phyloP scores from a whole-genome alignment of 2,113 vertebrate species.

The Asarcornis scutulata region DNA sequence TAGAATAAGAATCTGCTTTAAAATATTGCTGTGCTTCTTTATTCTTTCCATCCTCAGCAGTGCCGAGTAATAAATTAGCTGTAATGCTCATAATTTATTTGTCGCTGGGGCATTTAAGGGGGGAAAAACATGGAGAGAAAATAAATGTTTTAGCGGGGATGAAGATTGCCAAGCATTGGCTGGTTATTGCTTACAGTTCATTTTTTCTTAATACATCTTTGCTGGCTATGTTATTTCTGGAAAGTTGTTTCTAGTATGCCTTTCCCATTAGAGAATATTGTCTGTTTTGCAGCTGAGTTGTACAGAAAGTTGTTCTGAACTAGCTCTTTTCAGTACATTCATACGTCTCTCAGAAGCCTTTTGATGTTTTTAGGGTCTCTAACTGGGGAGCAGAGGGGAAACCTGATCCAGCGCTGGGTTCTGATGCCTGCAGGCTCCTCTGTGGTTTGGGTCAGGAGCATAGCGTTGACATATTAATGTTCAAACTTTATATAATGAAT shows the following conservation, averaged over 20 bases:
- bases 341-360: background rate
- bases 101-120: slow-evolving; percentile 40
- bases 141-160: slow-evolving; percentile 55
- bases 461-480: background rate
- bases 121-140: slow-evolving; percentile 21
- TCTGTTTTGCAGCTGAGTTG: slow-evolving; percentile 60
- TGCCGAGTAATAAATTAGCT: slow-evolving; percentile 61
- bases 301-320: slow-evolving; percentile 20
- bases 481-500: background rate
- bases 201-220: slow-evolving; percentile 67
- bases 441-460: rapidly evolving
- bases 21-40: background rate
- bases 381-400: background rate
- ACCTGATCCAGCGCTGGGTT: background rate
- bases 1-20: slow-evolving; percentile 35
- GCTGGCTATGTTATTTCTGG: slow-evolving; percentile 65
- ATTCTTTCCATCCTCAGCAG: background rate
- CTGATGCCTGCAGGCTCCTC: background rate
- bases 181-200: slow-evolving; percentile 62
- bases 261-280: slow-evolving; percentile 68
- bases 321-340: background rate
- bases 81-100: slow-evolving; percentile 64
- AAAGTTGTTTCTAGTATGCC: slow-evolving; percentile 47
- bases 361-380: background rate
- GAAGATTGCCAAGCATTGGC: slow-evolving; percentile 58